phyloP scores from a whole-genome alignment of 2,888 invertebrate genomes.

The Apodemia hepburni region DNA sequence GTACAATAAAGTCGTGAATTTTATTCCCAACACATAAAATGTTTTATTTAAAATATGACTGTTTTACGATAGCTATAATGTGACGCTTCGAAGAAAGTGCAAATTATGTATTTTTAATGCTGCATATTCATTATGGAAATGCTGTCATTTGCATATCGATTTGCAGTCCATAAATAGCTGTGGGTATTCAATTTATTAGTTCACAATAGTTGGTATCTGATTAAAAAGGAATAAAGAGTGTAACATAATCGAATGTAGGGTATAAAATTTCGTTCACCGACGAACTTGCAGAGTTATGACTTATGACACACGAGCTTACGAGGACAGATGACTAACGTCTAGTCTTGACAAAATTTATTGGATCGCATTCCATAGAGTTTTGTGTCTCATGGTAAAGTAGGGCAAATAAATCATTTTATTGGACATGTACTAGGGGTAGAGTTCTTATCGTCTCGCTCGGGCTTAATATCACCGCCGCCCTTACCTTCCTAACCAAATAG shows the following conservation, averaged over 20 bases:
- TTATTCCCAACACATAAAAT: constrained; percentile 14
- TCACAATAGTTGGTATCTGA: constrained; percentile 40
- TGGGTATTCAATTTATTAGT: constrained; percentile 7
- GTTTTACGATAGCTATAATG: constrained; percentile 22
- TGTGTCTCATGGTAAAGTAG: not conserved
- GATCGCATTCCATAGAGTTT: constrained; percentile 5
- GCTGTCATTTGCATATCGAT: constrained; percentile 8
- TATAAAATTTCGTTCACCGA: constrained; percentile 9
- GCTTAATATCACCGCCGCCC: too few relatives aligned
- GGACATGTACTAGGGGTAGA: not conserved
- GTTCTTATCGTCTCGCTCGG: not conserved
- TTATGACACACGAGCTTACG: constrained; percentile 24
- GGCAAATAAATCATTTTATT: constrained; percentile 8
- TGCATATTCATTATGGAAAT: constrained; percentile 17
- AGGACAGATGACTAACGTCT: constrained; percentile 27
- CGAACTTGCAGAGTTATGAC: not conserved
- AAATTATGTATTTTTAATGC: constrained; percentile 13
- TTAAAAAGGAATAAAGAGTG: constrained; percentile 41
- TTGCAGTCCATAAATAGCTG: constrained; percentile 22
- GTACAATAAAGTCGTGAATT: constrained; percentile 3
- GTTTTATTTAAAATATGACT: constrained; percentile 21
- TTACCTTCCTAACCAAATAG: too few relatives aligned
- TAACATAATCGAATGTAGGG: constrained; percentile 31
- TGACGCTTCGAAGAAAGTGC: constrained; percentile 15
- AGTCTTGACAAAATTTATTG: constrained; percentile 18